Evolutionary conservation across 1,140 invertebrate species (phyloP).

Genomic region (Calliphora vicina): DNA sequence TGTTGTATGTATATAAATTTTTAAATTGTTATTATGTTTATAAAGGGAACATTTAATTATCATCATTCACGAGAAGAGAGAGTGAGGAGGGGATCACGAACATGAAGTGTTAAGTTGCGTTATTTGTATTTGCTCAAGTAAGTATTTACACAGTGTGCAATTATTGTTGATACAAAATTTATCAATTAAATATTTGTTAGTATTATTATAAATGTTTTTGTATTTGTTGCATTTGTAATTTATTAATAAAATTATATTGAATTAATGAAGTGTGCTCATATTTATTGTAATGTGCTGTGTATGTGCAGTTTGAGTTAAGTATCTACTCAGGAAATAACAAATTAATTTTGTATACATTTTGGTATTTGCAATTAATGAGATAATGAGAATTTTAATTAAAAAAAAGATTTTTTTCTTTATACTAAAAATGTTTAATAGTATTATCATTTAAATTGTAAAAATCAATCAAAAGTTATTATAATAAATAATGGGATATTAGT

Average conservation of each 20-base stretch:
- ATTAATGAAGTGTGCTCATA: not conserved
- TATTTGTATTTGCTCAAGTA: not conserved
- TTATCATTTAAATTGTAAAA: not conserved
- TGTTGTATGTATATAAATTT: not conserved
- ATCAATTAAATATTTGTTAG: not conserved
- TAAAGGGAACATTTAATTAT: no score
- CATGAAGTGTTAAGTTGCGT: no score
- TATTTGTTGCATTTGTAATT: not conserved
- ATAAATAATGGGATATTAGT: no score
- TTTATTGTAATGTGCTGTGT: not conserved
- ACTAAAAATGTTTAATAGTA: not conserved
- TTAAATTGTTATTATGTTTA: not conserved
- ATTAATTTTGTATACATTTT: not conserved
- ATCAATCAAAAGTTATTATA: not conserved
- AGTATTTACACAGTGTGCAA: not conserved
- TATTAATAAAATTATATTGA: not conserved
- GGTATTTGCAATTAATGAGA: not conserved
- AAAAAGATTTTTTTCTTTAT: no score
- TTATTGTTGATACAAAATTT: not conserved
- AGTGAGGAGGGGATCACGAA: no score
- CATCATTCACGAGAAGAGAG: no score
- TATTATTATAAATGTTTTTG: not conserved
- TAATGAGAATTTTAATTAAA: not conserved
- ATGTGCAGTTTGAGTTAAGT: no score
- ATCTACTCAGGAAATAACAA: not conserved